These are phyloP conservation scores for Deilephila elpenor DNA, from an alignment of 2,888 invertebrate genomes.

Conservation along the genomic window DNA sequence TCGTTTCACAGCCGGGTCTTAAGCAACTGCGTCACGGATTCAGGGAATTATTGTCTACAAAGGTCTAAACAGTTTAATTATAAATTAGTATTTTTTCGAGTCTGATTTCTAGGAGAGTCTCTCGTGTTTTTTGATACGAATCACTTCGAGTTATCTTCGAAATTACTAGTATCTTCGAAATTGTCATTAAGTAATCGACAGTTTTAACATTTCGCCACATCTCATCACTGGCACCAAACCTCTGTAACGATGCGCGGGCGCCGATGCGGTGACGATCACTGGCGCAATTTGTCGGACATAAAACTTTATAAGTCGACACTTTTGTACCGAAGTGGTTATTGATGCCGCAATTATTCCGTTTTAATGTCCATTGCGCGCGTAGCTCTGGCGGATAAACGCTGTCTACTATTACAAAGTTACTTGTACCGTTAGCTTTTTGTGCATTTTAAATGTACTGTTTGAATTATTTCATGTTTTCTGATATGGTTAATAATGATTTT, in stretches of 20 bases:
- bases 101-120: too few species aligned
- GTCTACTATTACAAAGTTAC: neutral
- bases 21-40: too few species aligned
- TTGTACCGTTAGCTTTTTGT: neutral
- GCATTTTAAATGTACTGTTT: neutral
- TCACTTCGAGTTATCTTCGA: too few species aligned
- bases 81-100: too few species aligned
- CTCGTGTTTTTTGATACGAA: too few species aligned
- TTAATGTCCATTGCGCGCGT: neutral
- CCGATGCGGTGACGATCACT: conserved; percentile 44
- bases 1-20: too few species aligned
- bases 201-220: neutral
- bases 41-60: too few species aligned
- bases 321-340: conserved; percentile 25
- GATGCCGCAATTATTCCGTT: conserved; percentile 14
- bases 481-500: too few species aligned
- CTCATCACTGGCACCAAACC: neutral
- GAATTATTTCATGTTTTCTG: too few species aligned
- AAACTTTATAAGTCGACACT: conserved; percentile 30
- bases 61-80: too few species aligned
- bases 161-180: too few species aligned
- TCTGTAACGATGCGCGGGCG: conserved; percentile 40
- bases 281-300: conserved; percentile 42
- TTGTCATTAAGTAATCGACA: too few species aligned
- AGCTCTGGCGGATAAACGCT: neutral